Percentiles rank a stretch among this genome's conserved stretches.
These are phyloP conservation scores for Myotis davidii DNA, from an alignment of 2,113 vertebrate species.

Conservation along the genomic window DNA sequence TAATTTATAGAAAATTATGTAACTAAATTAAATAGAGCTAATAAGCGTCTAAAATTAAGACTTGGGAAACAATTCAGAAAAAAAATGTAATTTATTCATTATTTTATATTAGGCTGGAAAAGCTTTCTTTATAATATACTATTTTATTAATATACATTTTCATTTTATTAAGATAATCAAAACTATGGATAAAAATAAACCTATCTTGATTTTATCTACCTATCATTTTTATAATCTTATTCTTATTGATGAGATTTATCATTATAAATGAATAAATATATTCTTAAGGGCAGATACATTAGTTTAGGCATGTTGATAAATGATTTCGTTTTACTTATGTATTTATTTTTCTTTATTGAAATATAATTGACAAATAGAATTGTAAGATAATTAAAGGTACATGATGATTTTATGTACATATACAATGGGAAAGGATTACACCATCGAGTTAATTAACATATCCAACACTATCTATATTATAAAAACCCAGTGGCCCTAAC, in stretches of 20 bases:
- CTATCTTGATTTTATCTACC: not conserved
- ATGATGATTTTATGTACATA: not conserved
- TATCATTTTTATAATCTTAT: not conserved
- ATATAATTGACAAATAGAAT: not conserved
- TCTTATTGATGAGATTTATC: not conserved
- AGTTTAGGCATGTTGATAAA: not conserved
- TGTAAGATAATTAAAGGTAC: not conserved
- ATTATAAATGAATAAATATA: not conserved
- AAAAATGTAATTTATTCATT: not conserved
- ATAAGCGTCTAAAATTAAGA: not conserved
- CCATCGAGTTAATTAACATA: not conserved
- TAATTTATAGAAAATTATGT: not conserved
- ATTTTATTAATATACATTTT: not conserved
- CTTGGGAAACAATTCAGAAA: not conserved
- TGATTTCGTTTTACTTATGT: not conserved
- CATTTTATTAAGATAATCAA: not conserved
- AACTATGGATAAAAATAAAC: not conserved
- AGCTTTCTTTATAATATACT: not conserved
- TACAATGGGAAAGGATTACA: not conserved
- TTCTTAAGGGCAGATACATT: not conserved
- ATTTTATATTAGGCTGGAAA: not conserved
- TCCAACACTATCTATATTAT: not conserved
- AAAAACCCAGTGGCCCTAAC: too few species aligned
- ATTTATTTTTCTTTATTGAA: not conserved
- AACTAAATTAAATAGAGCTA: not conserved